Evolutionary conservation across 1,140 invertebrate genomes (phyloP), one percentile per base, ranked within the genome.

Genomic region (Polyergus mexicanus): DNA sequence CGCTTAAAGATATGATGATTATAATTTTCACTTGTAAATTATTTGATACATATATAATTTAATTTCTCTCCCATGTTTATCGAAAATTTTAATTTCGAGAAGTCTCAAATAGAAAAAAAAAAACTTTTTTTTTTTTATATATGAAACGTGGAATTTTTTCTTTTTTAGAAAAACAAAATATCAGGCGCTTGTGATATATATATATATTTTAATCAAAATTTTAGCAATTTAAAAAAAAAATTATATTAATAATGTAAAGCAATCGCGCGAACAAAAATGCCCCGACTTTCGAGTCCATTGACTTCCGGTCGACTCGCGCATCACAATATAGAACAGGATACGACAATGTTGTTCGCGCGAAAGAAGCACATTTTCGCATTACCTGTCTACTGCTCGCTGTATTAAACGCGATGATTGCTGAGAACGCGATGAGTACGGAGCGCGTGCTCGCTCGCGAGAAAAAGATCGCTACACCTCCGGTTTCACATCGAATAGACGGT

Each of bases 361-460:
- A 56, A 80, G 63, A 69, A 71, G 38, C 66, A 11, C 72, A 47
- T 81, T 81, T 38, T 81, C 78, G 78, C 78, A 22, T 81, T 72
- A 51, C 47, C 44, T 38, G 7, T 6, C 41, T 51, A 38, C 54
- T 60, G 54, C 38, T 60, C 78, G 66, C 51, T 54, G 51, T 81
- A 81, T 81, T 81, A 81, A 81, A 58, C 78, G 66, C 78, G 66
- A 72, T 81, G 78, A 81, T 81, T 81, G 78, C 68, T 72, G 78
- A 69, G 78, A 81, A 81, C 66, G 51, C 22, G 77, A 44, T 71
- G 77, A 62, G 62, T 28, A 28, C n/a, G 38, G 13, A 41, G 44
- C 66, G 78, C 66, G 51, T 72, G 78, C 76, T 68, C 41, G 78
- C 19, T 71, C 78, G 56, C 66, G 78, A 72, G 51, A 25, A 51